phyloP scores from a whole-genome alignment of 2,797 vertebrate species.

The Mormyrus hasselquistii region DNA sequence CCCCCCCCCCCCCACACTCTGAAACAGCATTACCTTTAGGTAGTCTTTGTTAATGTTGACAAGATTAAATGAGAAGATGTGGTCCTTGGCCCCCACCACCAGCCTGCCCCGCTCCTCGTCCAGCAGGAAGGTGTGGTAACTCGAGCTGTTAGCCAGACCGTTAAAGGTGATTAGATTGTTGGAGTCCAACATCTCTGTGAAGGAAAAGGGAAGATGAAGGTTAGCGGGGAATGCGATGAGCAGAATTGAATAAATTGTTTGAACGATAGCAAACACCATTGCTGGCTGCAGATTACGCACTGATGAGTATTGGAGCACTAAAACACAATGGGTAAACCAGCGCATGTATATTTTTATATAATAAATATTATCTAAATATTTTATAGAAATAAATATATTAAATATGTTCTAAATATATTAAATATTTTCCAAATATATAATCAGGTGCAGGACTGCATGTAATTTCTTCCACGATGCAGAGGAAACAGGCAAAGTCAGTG shows the following conservation, averaged over 20 bases:
- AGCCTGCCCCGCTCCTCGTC: slow-evolving; percentile 90
- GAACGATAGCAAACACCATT: background rate
- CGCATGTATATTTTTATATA: background rate
- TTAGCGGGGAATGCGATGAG: background rate
- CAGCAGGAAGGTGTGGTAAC: slow-evolving; percentile 90
- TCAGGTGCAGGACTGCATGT: background rate
- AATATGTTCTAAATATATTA: background rate
- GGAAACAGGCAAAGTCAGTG: background rate
- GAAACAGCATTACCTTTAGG: slow-evolving; percentile 69
- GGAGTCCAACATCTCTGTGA: slow-evolving; percentile 92
- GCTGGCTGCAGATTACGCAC: background rate
- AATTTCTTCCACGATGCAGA: background rate
- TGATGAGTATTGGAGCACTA: background rate
- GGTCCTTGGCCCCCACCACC: slow-evolving; percentile 92
- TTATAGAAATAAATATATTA: too few relatives aligned
- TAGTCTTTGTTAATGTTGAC: slow-evolving; percentile 89
- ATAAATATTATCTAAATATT: background rate
- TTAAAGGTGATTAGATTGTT: slow-evolving; percentile 88
- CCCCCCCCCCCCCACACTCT: background rate
- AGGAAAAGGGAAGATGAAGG: slow-evolving; percentile 35
- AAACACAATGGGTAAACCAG: background rate
- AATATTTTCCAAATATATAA: background rate
- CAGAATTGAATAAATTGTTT: background rate
- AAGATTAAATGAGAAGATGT: slow-evolving; percentile 94
- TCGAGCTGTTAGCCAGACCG: slow-evolving; percentile 85